These are phyloP conservation scores for Penelope pileata DNA, from an alignment of 2,113 vertebrate species.

Conservation along the genomic window DNA sequence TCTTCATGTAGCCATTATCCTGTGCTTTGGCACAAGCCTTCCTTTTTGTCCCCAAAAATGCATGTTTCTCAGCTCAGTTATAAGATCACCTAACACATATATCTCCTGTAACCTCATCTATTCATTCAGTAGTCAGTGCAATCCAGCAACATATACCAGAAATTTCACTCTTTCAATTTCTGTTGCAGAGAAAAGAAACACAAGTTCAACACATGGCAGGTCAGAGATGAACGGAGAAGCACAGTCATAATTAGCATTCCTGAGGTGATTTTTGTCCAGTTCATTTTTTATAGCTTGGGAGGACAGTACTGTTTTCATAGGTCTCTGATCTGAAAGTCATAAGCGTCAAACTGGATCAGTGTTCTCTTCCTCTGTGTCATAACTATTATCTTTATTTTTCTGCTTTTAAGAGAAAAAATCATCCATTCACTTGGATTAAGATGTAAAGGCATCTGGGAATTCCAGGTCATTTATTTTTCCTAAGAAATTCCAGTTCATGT, in stretches of 20 bases:
- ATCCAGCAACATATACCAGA: neutral
- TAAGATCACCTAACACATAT: neutral
- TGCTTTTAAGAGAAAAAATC: neutral
- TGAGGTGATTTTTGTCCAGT: neutral
- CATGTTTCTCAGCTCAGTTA: neutral
- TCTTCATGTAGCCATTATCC: neutral
- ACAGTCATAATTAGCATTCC: neutral
- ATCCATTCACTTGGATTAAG: neutral
- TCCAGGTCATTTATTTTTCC: neutral
- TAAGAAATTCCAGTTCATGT: neutral
- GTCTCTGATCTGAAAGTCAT: neutral
- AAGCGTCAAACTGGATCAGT: slow-evolving; percentile 18
- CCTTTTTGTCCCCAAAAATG: neutral
- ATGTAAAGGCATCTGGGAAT: neutral
- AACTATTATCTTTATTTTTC: neutral
- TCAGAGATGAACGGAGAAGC: neutral
- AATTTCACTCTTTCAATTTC: neutral
- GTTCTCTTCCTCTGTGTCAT: neutral
- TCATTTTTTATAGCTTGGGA: neutral
- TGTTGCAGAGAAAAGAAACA: neutral
- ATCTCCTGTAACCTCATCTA: neutral
- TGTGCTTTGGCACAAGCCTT: neutral
- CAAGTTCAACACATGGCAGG: neutral
- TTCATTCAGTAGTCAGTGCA: neutral
- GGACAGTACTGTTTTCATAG: neutral